phyloP scores from a whole-genome alignment of 2,113 vertebrate species.

The Otolemur garnettii region DNA sequence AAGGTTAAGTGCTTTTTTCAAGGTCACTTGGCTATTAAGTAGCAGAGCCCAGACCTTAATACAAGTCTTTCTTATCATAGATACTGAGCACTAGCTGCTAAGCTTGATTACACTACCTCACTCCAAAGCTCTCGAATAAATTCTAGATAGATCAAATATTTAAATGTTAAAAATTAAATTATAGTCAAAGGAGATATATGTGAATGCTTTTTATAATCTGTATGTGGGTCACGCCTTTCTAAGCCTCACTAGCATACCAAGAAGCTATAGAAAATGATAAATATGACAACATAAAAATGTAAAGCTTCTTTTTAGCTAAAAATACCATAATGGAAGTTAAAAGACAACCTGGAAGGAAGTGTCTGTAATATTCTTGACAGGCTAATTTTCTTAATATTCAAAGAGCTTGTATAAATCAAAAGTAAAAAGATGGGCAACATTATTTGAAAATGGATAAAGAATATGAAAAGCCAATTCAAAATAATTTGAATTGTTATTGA shows the following conservation, averaged over 20 bases:
- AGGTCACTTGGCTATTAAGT: conserved; percentile 48
- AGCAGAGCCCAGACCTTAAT: neutral
- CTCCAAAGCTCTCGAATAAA: conserved; percentile 29
- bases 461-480: conserved; percentile 21
- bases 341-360: conserved; percentile 50
- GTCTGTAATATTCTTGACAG: conserved; percentile 44
- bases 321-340: conserved; percentile 31
- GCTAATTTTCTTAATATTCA: conserved; percentile 66
- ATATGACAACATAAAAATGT: conserved; percentile 34
- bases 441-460: conserved; percentile 51
- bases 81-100: neutral
- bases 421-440: conserved; percentile 38
- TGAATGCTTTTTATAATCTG: conserved; percentile 54
- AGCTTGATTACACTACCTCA: neutral
- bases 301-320: conserved; percentile 61
- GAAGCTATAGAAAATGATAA: conserved; percentile 51
- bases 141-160: conserved; percentile 4
- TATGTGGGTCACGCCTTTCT: neutral
- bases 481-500: conserved; percentile 39
- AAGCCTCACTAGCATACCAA: conserved; percentile 15
- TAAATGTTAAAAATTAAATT: conserved; percentile 56
- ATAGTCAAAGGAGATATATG: conserved; percentile 13
- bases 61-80: neutral
- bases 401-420: conserved; percentile 52
- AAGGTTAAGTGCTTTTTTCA: conserved; percentile 51